Base-by-base conservation (phyloP, 2,113 vertebrate genomes). In the Amblyopsis rosae region DNA sequence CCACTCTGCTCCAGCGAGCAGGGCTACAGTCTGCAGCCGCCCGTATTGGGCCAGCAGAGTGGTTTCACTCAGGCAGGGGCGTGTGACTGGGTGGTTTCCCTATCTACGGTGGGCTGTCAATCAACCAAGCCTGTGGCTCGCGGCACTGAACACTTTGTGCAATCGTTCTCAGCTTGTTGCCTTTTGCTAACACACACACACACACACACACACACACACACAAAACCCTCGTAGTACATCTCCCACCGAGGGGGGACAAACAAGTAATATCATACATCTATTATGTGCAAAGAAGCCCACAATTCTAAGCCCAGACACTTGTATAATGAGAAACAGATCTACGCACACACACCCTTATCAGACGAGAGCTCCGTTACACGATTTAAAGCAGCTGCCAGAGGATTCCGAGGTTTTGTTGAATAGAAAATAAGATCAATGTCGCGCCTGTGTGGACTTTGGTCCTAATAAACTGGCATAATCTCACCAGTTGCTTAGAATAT, bases 241-340 rank as follows among this genome's bases (percentile, higher is more conserved):
- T 84, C 75, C 75, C 82, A 80, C 67, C 64, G 76, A 59, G 70
- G 71, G 82, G 87, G 86, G 35, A 85, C 82, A 90, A 88, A 85
- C 85, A 85, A 82, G 87, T 77, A 73, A 78, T 82, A 82, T 81
- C 86, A 83, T 81, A 82, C 81, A 71, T 78, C 73, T 71, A 77
- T 82, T 84, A 82, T 82, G 80, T 81, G 73, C 85, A 71, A 76
- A 72, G 76, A 76, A 81, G 76, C 70, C 80, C 76, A 79, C 80
- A 45, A 47, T 76, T 85, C 82, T 26, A 78, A 76, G 74, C 32
- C 77, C 72, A 83, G 87, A 86, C 87, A 82, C 84, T 72, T 68
- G 73, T 74, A 79, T 83, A 80, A 86, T 83, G 86, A 88, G 80
- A 86, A 84, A 74, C 73, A 76, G 83, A 86, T 74, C 81, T 81